phyloP scores from a whole-genome alignment of 1,140 invertebrate genomes.

The Bathynomus jamesi region DNA sequence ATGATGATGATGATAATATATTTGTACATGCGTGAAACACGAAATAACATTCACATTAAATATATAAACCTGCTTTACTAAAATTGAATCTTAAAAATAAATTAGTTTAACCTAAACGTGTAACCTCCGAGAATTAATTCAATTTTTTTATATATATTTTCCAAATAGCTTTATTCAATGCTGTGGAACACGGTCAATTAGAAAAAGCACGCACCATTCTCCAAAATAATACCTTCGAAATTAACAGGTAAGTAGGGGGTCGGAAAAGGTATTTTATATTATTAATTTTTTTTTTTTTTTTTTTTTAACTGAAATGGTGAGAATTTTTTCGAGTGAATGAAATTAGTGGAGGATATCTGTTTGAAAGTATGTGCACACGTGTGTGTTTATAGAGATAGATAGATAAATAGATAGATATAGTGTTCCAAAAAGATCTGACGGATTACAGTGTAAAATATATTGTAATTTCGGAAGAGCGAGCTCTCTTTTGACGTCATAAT shows the following conservation, averaged over 20 bases:
- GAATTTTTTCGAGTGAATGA: neutral
- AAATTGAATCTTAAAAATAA: too few relatives aligned
- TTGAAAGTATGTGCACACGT: neutral
- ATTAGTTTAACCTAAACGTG: too few relatives aligned
- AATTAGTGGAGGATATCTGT: neutral
- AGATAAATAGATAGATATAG: too few relatives aligned
- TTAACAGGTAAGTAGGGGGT: slow-evolving; percentile 66
- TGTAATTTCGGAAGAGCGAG: neutral
- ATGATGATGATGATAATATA: too few relatives aligned
- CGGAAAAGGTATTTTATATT: neutral
- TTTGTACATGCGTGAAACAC: too few relatives aligned
- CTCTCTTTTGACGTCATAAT: neutral
- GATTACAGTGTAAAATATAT: too few relatives aligned
- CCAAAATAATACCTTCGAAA: slow-evolving; percentile 79
- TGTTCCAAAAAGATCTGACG: too few relatives aligned
- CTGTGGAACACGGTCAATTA: slow-evolving; percentile 84
- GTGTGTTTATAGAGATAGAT: too few relatives aligned
- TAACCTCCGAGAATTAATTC: too few relatives aligned
- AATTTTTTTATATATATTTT: too few relatives aligned
- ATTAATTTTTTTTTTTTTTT: slow-evolving; percentile 17
- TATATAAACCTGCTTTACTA: too few relatives aligned
- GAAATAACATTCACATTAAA: too few relatives aligned
- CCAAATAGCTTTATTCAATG: slow-evolving; percentile 84
- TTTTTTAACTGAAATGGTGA: slow-evolving; percentile 16
- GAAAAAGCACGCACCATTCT: slow-evolving; percentile 81